Conservation (phyloP, 1,140 invertebrate genomes). For the Contarinia nasturtii region DNA sequence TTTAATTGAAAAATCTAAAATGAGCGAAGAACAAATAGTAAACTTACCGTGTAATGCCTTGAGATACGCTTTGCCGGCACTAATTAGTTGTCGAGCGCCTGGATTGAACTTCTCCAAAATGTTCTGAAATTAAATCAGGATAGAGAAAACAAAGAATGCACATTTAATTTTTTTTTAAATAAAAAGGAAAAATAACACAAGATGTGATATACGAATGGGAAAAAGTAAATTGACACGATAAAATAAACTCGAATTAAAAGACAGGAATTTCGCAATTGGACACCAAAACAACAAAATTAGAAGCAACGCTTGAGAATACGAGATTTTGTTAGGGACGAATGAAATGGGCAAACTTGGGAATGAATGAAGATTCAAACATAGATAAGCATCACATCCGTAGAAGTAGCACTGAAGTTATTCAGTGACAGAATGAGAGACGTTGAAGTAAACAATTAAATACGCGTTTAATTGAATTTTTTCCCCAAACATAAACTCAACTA, state of each 20-base stretch:
- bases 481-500: too few relatives aligned
- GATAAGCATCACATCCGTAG: too few relatives aligned
- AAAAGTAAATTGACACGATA: neutral
- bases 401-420: too few relatives aligned
- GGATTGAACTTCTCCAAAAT: slow-evolving; percentile 90
- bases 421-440: too few relatives aligned
- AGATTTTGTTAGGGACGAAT: neutral
- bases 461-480: too few relatives aligned
- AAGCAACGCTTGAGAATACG: neutral
- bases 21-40: neutral
- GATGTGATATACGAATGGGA: neutral
- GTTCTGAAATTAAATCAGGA: slow-evolving; percentile 48
- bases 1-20: neutral
- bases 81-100: slow-evolving; percentile 75
- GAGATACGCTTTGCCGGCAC: slow-evolving; percentile 77
- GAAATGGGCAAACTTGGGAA: too few relatives aligned
- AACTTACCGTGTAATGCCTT: slow-evolving; percentile 79
- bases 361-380: too few relatives aligned
- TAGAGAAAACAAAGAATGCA: slow-evolving; percentile 3
- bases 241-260: neutral
- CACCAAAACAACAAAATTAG: neutral
- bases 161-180: neutral
- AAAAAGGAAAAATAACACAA: neutral
- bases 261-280: neutral
- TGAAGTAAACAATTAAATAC: too few relatives aligned